A percentile compares a stretch with the other conserved stretches of the same genome.
Evolutionary conservation across 1,140 invertebrate species (phyloP).

Genomic region (Scaptomyza montana): DNA sequence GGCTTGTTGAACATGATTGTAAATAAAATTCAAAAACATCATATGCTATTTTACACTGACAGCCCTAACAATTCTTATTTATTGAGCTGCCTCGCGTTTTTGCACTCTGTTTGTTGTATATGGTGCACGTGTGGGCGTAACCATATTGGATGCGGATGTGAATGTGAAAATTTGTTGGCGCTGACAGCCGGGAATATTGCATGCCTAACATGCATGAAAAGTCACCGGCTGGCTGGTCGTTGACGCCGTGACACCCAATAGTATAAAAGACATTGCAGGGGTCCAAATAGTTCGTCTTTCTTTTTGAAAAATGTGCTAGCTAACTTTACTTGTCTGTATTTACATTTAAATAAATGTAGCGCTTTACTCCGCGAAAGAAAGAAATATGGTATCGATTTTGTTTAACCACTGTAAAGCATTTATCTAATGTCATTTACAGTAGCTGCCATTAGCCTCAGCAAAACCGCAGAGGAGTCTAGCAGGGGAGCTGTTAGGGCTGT

Average conservation of each 20-base stretch:
- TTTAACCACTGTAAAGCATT: constrained; percentile 31
- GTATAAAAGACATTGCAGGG: too few relatives aligned
- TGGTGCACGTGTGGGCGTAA: constrained; percentile 10
- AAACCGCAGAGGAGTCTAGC: not conserved
- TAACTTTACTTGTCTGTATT: not conserved
- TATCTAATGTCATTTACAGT: constrained; percentile 39
- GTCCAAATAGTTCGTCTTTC: too few relatives aligned
- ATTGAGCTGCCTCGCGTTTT: constrained; percentile 34
- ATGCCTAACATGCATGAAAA: constrained; percentile 33
- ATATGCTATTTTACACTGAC: constrained; percentile 32
- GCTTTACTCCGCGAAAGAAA: not conserved
- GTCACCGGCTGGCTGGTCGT: constrained; percentile 9
- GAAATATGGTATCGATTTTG: constrained; percentile 4
- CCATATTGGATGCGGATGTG: not conserved
- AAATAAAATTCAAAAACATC: constrained; percentile 47
- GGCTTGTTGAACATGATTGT: constrained; percentile 25
- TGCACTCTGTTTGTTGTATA: not conserved
- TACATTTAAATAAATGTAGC: not conserved
- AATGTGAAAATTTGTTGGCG: constrained; percentile 16
- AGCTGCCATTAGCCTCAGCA: constrained; percentile 46
- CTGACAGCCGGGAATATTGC: constrained; percentile 19
- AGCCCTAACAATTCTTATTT: constrained; percentile 32
- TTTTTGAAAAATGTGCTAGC: too few relatives aligned
- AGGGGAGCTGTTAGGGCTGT: not conserved
- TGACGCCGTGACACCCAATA: constrained; percentile 6